Percentiles rank a stretch among this genome's conserved stretches.
phyloP scores from a whole-genome alignment of 2,113 vertebrate genomes.

The Centropus unirufus region DNA sequence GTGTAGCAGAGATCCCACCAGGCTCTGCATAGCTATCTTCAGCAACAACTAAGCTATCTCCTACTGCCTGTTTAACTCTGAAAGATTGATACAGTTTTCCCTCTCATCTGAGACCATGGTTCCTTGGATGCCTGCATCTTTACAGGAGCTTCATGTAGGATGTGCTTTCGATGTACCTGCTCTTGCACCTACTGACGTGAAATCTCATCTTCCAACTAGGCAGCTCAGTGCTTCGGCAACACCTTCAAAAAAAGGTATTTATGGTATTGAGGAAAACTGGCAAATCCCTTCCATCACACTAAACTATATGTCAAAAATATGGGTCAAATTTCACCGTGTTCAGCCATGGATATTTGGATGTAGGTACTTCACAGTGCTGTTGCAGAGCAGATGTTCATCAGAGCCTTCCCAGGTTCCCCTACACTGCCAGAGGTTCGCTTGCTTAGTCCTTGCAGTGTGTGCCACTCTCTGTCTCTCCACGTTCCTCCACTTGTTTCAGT shows the following conservation, averaged over 20 bases:
- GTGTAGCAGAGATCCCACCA: not conserved
- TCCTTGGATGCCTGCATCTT: not conserved
- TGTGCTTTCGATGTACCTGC: accelerated
- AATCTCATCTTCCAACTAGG: not conserved
- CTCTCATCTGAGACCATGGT: not conserved
- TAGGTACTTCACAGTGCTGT: not conserved
- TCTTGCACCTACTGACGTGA: not conserved
- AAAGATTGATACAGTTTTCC: not conserved
- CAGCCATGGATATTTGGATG: not conserved
- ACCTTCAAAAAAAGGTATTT: not conserved
- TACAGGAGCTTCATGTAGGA: not conserved
- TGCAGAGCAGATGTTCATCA: not conserved
- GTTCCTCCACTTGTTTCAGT: not conserved
- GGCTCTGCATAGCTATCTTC: accelerated
- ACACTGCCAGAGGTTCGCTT: not conserved
- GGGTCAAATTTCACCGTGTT: not conserved
- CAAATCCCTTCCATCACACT: not conserved
- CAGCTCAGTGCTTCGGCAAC: not conserved
- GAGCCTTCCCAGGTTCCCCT: not conserved
- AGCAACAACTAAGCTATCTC: not conserved
- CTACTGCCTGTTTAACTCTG: not conserved
- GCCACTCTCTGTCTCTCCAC: not conserved
- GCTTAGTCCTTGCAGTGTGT: not conserved
- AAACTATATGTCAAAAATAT: not conserved
- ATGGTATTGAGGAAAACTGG: not conserved